phyloP scores from a whole-genome alignment of 2,797 vertebrate genomes.

The Rhadinocentrus ornatus region DNA sequence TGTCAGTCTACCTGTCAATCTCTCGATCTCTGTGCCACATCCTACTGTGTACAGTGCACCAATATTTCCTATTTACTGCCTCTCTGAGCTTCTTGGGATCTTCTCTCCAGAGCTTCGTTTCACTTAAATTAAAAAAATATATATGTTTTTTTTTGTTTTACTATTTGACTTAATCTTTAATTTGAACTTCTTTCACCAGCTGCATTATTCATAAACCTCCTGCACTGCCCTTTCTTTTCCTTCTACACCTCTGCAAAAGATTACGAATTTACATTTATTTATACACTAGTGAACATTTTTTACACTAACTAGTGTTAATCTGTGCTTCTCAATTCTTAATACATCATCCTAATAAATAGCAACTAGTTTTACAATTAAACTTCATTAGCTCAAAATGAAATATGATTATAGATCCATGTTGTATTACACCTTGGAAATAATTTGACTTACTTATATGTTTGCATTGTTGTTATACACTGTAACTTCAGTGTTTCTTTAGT shows the following conservation, averaged over 20 bases:
- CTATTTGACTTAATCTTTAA: neutral
- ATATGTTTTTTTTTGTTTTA: neutral
- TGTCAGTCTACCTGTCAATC: constrained; percentile 66
- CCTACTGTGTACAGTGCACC: constrained; percentile 25
- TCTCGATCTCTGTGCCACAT: constrained; percentile 32
- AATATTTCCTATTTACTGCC: constrained; percentile 25
- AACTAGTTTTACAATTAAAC: neutral
- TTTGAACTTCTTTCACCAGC: neutral
- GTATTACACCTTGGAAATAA: too few relatives aligned
- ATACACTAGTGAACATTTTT: too few relatives aligned
- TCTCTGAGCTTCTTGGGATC: too few relatives aligned
- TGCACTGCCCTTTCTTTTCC: neutral
- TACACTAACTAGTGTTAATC: neutral
- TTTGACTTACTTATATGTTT: too few relatives aligned
- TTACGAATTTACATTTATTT: neutral
- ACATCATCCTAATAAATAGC: neutral
- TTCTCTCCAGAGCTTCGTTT: neutral
- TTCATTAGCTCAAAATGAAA: too few relatives aligned
- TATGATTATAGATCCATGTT: too few relatives aligned
- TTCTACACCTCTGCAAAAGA: neutral
- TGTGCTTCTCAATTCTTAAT: neutral
- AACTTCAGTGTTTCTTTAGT: too few relatives aligned
- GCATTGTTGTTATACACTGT: neutral
- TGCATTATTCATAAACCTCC: neutral
- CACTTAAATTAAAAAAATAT: neutral